phyloP scores from a whole-genome alignment of 2,888 invertebrate genomes.

The Thymelicus sylvestris region DNA sequence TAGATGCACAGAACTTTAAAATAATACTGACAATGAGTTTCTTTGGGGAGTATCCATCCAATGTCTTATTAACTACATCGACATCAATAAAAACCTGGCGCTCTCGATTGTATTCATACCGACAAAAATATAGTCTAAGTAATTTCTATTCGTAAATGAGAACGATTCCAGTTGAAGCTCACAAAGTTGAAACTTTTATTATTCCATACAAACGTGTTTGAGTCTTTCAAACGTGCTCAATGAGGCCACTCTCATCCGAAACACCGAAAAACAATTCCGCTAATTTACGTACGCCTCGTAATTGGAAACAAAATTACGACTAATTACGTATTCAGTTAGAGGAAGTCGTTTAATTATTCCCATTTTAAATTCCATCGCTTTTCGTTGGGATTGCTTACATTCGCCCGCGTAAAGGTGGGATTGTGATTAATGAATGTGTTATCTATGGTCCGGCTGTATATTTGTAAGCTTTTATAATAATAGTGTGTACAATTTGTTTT shows the following conservation, averaged over 20 bases:
- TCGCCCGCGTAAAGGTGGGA: conserved; percentile 10
- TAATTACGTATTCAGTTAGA: conserved; percentile 52
- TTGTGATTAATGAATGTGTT: conserved; percentile 6
- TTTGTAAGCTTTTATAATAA: conserved; percentile 10
- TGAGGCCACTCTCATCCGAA: conserved; percentile 21
- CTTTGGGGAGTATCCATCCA: too few species aligned
- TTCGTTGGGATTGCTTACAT: conserved; percentile 20
- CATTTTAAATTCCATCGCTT: conserved; percentile 35
- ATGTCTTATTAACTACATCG: too few species aligned
- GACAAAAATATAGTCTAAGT: not conserved
- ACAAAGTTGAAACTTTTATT: not conserved
- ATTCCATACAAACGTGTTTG: not conserved
- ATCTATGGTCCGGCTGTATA: conserved; percentile 10
- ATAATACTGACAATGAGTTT: too few species aligned
- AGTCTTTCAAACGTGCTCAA: conserved; percentile 25
- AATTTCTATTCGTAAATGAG: not conserved
- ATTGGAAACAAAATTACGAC: conserved; percentile 48
- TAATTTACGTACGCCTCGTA: conserved; percentile 45
- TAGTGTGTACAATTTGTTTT: conserved; percentile 7
- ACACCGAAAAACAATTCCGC: conserved; percentile 45
- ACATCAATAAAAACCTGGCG: too few species aligned
- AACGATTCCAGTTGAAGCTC: not conserved
- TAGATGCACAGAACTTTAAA: too few species aligned
- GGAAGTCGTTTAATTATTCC: conserved; percentile 46
- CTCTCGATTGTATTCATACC: not conserved